A percentile compares a stretch with the other conserved stretches of the same genome.
These are phyloP conservation scores for Platyscapa corneri DNA, from an alignment of 1,140 invertebrate genomes.

Conservation along the genomic window DNA sequence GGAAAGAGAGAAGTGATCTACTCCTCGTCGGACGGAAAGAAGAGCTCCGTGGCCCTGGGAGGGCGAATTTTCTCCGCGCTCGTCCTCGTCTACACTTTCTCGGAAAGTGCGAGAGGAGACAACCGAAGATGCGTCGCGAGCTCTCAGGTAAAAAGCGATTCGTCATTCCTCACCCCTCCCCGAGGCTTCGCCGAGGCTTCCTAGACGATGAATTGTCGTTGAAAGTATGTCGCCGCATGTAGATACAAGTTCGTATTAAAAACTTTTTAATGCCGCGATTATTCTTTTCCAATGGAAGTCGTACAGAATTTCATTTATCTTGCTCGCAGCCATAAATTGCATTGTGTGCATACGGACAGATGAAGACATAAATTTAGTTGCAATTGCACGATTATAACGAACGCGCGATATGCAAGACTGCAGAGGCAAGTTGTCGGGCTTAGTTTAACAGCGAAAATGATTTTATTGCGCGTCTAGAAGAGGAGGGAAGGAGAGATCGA, in stretches of 20 bases:
- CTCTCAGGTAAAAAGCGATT: conserved; percentile 26
- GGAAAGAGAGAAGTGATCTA: conserved; percentile 59
- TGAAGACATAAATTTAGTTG: conserved; percentile 15
- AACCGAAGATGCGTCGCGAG: conserved; percentile 8
- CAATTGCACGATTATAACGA: conserved; percentile 16
- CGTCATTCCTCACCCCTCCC: too few species aligned
- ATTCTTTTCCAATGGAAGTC: conserved; percentile 6
- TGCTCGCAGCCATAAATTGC: conserved; percentile 19
- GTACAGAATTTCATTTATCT: conserved; percentile 38
- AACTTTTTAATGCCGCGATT: conserved; percentile 33
- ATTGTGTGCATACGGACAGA: background rate
- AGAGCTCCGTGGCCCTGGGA: background rate
- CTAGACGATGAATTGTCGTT: too few species aligned
- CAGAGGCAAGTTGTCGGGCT: background rate
- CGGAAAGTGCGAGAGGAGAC: background rate
- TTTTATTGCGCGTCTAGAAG: background rate
- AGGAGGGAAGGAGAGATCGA: background rate
- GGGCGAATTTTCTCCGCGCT: conserved; percentile 37
- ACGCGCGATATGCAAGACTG: background rate
- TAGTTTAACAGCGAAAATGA: background rate
- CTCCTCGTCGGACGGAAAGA: background rate
- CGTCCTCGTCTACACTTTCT: conserved; percentile 3
- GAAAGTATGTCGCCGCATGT: too few species aligned
- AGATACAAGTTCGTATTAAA: background rate
- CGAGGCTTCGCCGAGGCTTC: too few species aligned